Evolutionary conservation across 2,797 vertebrate species (phyloP).

Genomic region (Coendou prehensilis): DNA sequence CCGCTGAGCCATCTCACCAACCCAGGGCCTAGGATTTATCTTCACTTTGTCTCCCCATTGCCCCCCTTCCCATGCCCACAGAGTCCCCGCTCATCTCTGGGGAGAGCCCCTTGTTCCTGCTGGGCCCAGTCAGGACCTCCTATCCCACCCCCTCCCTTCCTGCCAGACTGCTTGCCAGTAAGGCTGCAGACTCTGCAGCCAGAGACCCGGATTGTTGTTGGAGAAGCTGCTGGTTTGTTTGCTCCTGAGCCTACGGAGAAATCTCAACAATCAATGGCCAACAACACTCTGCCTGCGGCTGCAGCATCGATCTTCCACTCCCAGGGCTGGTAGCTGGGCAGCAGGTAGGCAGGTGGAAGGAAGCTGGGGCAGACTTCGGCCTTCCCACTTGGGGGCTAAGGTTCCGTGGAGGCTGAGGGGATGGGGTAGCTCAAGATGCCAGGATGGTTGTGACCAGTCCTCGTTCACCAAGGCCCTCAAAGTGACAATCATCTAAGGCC

Average conservation of each 20-base stretch:
- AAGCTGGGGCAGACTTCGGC: conserved; percentile 19
- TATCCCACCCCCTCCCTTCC: neutral
- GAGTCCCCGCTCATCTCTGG: neutral
- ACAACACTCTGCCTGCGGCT: conserved; percentile 77
- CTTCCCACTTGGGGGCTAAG: neutral
- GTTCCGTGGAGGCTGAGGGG: neutral
- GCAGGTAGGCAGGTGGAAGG: conserved; percentile 72
- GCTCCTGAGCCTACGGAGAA: conserved; percentile 75
- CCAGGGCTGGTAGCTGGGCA: neutral
- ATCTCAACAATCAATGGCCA: conserved; percentile 86
- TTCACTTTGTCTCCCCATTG: neutral
- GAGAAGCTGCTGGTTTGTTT: conserved; percentile 84
- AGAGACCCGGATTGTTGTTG: conserved; percentile 76
- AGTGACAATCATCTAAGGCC: neutral
- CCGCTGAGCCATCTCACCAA: no score
- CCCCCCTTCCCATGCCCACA: neutral
- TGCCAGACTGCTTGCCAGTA: conserved; percentile 53
- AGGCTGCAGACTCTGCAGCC: conserved; percentile 71
- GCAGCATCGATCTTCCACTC: conserved; percentile 75
- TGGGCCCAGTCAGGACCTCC: conserved; percentile 9
- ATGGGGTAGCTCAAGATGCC: neutral
- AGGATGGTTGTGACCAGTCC: neutral
- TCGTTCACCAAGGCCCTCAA: conserved; percentile 38
- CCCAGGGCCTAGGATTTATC: neutral
- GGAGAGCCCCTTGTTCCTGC: neutral